Base-by-base conservation (phyloP, 2,113 vertebrate species). In the Notarius lentiginosus region DNA sequence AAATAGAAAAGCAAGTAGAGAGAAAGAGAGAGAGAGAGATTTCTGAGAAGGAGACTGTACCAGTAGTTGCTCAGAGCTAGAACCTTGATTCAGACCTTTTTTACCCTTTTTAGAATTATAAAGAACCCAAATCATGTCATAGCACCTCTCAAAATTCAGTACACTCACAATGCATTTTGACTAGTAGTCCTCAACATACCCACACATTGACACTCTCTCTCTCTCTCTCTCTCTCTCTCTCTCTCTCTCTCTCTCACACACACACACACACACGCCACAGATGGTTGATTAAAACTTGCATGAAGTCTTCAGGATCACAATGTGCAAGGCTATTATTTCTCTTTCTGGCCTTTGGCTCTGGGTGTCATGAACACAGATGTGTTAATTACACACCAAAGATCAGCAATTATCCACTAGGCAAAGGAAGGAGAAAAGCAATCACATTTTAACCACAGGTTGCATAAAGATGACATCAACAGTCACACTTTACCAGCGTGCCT, bases 51-150 rank as follows among this genome's bases (percentile, higher is more conserved):
- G 49, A 58, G 5, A 47, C 30, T 77, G 61, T 11, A 47, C 53
- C 49, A 24, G 22, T 73, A 77, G 70, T n/a, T 81, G 72, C 34
- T 85, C 83, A 51, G 6, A 75, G 75, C 60, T 79, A 27, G n/a
- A 41, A 83, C 0, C 18, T 68, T 61, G n/a, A 86, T 56, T 82
- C 87, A 91, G 89, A 87, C 63, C 86, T 87, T 79, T 79, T 87
- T 92, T 91, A 89, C 65, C 15, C 84, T 87, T 61, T 89, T 91
- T 88, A 66, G 84, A 90, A 89, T 86, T 89, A 91, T 89, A 87
- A 91, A 87, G 87, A 86, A 27, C 72, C 92, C 70, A 63, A 34
- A 80, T 47, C 73, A 72, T 27, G 56, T 80, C 85, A 81, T 49
- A 81, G 24, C 47, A 66, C 83, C 79, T 76, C 82, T 60, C 51